phyloP scores from a whole-genome alignment of 2,888 invertebrate genomes.

The Epinotia brunnichana region DNA sequence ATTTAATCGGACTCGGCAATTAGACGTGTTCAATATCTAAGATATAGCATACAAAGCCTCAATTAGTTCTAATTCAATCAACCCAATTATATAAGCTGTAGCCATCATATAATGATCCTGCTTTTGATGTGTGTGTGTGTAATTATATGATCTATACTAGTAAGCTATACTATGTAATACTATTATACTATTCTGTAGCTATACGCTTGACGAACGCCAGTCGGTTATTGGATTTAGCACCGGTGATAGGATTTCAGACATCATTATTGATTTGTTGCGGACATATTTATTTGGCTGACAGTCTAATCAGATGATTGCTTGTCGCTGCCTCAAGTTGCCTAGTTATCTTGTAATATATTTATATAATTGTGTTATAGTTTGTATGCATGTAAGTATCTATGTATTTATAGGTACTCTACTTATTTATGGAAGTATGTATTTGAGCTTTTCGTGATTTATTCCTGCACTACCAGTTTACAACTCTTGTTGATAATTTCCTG shows the following conservation, averaged over 20 bases:
- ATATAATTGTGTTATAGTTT: too few species aligned
- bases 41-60: conserved; percentile 8
- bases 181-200: too few species aligned
- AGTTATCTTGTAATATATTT: too few species aligned
- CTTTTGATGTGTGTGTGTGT: conserved; percentile 8
- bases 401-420: too few species aligned
- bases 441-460: too few species aligned
- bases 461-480: too few species aligned
- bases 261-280: conserved; percentile 18
- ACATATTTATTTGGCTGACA: not conserved
- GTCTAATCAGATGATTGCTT: too few species aligned
- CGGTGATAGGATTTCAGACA: conserved; percentile 21
- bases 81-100: conserved; percentile 12
- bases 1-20: conserved; percentile 1
- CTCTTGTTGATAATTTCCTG: too few species aligned
- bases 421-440: too few species aligned
- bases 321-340: too few species aligned
- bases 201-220: conserved; percentile 15
- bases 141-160: conserved; percentile 22
- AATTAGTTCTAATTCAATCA: conserved; percentile 28
- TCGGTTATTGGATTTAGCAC: conserved; percentile 1
- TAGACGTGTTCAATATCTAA: not conserved
- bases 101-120: conserved; percentile 19
- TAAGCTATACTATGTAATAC: too few species aligned
- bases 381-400: too few species aligned